Evolutionary conservation across 2,113 vertebrate genomes (phyloP).

Genomic region (Syrrhaptes paradoxus): DNA sequence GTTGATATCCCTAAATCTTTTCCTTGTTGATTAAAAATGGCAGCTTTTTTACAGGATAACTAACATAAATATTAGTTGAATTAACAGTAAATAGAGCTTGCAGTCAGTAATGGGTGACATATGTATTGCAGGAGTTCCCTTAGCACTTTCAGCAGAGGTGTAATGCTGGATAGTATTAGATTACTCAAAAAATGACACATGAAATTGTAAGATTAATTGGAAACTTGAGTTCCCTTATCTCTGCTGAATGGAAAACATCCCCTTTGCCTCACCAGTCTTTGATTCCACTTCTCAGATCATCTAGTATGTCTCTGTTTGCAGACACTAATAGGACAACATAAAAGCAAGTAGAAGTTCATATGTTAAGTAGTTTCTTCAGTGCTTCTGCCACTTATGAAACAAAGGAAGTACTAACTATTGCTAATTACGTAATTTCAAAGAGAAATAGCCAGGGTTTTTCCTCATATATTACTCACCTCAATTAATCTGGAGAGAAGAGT

Average conservation of each 20-base stretch:
- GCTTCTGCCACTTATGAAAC: background rate
- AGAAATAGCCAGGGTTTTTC: background rate
- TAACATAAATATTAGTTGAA: background rate
- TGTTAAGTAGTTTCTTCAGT: background rate
- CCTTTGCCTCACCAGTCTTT: background rate
- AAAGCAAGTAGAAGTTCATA: background rate
- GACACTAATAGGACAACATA: background rate
- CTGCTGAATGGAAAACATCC: background rate
- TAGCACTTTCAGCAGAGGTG: background rate
- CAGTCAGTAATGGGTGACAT: background rate
- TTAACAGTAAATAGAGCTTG: background rate
- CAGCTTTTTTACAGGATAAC: background rate
- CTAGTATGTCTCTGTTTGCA: background rate
- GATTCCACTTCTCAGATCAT: background rate
- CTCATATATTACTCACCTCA: background rate
- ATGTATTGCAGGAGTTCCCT: background rate
- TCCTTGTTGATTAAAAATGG: background rate
- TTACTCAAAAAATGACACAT: background rate
- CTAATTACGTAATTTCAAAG: background rate
- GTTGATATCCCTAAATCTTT: background rate
- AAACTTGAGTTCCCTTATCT: background rate
- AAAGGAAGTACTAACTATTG: background rate
- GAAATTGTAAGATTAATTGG: constrained; percentile 5
- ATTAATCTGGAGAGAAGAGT: background rate
- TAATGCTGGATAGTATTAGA: background rate